phyloP scores from a whole-genome alignment of 1,140 invertebrate species.

The Heliothis subflexa region DNA sequence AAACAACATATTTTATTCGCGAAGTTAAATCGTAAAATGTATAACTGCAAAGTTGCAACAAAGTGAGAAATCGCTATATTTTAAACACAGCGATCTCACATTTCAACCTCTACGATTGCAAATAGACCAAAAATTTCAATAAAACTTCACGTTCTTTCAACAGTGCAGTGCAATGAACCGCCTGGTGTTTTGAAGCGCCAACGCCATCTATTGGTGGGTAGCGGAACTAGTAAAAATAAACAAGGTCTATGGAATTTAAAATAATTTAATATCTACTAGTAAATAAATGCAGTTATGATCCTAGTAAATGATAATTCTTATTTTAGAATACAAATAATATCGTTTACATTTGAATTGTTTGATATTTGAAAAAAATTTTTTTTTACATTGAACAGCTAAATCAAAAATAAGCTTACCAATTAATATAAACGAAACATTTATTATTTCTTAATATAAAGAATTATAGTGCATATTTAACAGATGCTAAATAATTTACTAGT shows the following conservation, averaged over 20 bases:
- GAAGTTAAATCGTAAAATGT: neutral
- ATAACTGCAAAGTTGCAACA: neutral
- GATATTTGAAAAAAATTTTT: too few species aligned
- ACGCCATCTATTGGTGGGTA: conserved; percentile 65
- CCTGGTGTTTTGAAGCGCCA: conserved; percentile 12
- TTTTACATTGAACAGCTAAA: too few species aligned
- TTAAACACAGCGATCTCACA: neutral
- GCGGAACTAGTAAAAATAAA: conserved; percentile 48
- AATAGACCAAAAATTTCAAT: conserved; percentile 8
- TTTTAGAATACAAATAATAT: too few species aligned
- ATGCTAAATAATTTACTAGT: too few species aligned
- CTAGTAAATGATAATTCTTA: too few species aligned
- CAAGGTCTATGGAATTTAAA: neutral
- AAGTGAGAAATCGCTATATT: conserved; percentile 8
- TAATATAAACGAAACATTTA: too few species aligned
- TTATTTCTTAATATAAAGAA: too few species aligned
- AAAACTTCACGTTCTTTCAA: conserved; percentile 5
- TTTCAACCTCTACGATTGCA: neutral
- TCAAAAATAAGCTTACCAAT: too few species aligned
- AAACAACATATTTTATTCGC: neutral
- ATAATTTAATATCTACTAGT: too few species aligned
- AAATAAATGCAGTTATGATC: too few species aligned
- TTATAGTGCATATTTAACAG: too few species aligned
- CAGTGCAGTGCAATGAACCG: conserved; percentile 32
- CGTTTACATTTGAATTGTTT: too few species aligned